Base-by-base conservation (phyloP, 2,113 vertebrate species). In the Calonectris borealis region DNA sequence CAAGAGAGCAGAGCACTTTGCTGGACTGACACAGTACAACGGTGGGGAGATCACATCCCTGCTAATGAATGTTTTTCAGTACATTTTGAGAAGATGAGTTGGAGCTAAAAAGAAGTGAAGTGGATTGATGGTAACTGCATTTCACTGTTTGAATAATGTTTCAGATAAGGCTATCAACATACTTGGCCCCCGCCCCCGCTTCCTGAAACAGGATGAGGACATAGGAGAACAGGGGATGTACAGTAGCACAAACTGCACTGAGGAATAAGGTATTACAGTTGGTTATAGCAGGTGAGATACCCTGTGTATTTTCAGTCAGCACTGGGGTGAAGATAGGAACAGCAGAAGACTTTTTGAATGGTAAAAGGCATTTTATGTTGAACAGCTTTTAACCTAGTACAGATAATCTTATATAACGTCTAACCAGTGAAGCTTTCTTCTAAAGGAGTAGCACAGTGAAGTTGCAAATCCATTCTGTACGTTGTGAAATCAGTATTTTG, bases 141-240 rank as follows among this genome's bases (percentile, higher is more conserved):
- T 92, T 86, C 58, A 36, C 10, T 46, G 21, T 66, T 36, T 55
- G 52, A 60, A 20, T 69, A 64, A 40, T 2, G 6, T 76, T 90
- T 85, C 32, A 48, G 61, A 15, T 51, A 64, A 75, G 34, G 42
- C 14, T 64, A 42, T 31, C 16, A 57, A 31, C 14, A 7, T 48
- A 15, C 3, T 85, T 49, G 4, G 2, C 7, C 6, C 1, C 7
- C 9, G 2, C 10, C 20, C 31, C 22, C 15, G 9, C 15, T 44
- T 49, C 22, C 48, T 14, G 29, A 85, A 29, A 22, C 4, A 0
- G 19, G 38, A 58, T 24, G 48, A 49, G 20, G 9, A 20, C 6
- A 6, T 3, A 9, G 16, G 18, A 60, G 19, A 76, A 16, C 42
- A 68, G 18, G 49, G 60, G 58, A 31, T 0, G 2, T 52, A 10